Percentiles rank a stretch among this genome's conserved stretches.
Evolutionary conservation across 1,140 invertebrate species (phyloP).

Genomic region (Zelostemma sp.): DNA sequence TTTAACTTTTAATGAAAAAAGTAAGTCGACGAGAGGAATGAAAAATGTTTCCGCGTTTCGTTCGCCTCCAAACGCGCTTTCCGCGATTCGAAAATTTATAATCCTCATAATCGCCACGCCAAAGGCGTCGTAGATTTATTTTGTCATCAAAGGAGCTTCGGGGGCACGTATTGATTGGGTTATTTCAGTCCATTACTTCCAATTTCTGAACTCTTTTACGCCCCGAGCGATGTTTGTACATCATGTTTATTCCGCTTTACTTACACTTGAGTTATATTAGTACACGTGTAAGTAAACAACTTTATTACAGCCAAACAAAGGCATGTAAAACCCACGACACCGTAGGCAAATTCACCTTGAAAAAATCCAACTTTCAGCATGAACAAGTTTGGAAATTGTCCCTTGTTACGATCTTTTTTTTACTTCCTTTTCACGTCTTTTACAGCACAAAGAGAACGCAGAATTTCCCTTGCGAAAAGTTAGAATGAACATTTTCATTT

Average conservation of each 20-base stretch:
- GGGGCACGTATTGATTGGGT: constrained; percentile 38
- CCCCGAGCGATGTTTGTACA: constrained; percentile 27
- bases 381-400: not conserved
- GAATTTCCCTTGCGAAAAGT: not conserved
- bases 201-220: constrained; percentile 20
- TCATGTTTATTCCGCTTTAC: constrained; percentile 26
- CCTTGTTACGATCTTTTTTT: not conserved
- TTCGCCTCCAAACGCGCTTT: not conserved
- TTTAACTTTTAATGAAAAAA: not conserved
- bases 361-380: not conserved
- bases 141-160: constrained; percentile 19
- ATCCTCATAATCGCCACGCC: not conserved
- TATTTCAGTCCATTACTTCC: constrained; percentile 40
- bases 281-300: constrained; percentile 2
- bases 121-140: constrained; percentile 9
- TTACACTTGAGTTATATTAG: constrained; percentile 12
- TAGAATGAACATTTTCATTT: not conserved
- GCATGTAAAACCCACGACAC: too few species aligned
- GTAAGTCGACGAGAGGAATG: not conserved
- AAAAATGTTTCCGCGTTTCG: not conserved
- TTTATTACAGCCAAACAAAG: not conserved
- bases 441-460: too few species aligned
- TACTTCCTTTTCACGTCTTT: not conserved
- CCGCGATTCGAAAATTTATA: not conserved
- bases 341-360: too few species aligned